Base-by-base conservation (phyloP, 2,797 vertebrate genomes). In the Pogonophryne albipinna region DNA sequence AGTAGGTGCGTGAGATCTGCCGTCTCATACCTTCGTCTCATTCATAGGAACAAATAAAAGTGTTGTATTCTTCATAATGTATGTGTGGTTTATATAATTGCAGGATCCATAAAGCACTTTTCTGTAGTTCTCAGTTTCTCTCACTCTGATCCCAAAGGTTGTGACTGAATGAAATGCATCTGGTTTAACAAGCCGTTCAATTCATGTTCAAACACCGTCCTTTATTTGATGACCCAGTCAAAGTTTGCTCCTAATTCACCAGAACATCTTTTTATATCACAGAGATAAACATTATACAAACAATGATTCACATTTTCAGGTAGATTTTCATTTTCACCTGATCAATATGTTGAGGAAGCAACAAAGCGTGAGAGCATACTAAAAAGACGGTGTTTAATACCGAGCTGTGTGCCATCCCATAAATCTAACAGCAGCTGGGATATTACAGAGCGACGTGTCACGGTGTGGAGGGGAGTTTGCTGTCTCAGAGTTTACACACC, bases 351-450 rank as follows among this genome's bases (percentile, higher is more conserved):
- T 7, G 14, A 61, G 50, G 38, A 58, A 55, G 51, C 20, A 44
- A 17, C 7, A 34, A 50, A 23, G 15, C 47, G 14, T 14, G 31
- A 50, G 16, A 42, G 53, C 14, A 44, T 6, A 38, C 46, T 58
- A 13, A 66, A 38, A 14, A 15, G 62, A 42, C 20, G 38, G 56
- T 38, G 46, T 56, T 64, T 49, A 62, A 71, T 27, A 51, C 65
- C 6, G 62, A 76, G 62, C 34, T 50, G 3, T 50, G 52, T 27
- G 27, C 3, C n/a, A 12, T n/a, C 11, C 66, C 47, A n/a, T 72
- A 66, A 69, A 69, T 76, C 74, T 69, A 14, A 61, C 69, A 61
- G 74, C 77, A 68, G 76, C 77, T 74, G 31, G 53, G 60, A 34
- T 23, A 72, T 69, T 20, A 53, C 6, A 19, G 59, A 57, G 64